Conservation (phyloP, 2,113 vertebrate species). For the Larimichthys polyactis region DNA sequence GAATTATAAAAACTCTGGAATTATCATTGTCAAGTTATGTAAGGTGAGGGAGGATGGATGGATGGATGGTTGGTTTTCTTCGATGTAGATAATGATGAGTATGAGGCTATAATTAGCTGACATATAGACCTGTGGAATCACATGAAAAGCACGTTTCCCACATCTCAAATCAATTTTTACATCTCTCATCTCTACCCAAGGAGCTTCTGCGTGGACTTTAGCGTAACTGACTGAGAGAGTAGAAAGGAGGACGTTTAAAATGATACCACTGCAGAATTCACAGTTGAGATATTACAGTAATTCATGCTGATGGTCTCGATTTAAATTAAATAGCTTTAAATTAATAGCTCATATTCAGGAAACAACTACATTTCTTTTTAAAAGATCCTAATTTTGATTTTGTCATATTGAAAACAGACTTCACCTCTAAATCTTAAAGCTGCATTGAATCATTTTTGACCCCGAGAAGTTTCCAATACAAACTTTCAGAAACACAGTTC, state of each 20-base stretch:
- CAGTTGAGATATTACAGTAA: no score
- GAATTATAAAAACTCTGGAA: constrained; percentile 96
- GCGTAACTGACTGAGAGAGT: not conserved
- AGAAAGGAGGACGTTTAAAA: not conserved
- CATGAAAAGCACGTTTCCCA: not conserved
- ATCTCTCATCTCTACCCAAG: not conserved
- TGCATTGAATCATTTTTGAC: no score
- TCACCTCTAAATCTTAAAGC: no score
- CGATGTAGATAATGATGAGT: not conserved
- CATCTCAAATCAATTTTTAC: no score
- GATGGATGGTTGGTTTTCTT: not conserved
- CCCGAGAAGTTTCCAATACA: no score
- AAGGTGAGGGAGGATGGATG: constrained; percentile 85
- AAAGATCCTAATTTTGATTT: no score
- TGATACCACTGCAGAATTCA: not conserved
- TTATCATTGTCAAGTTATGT: constrained; percentile 93
- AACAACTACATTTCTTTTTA: no score
- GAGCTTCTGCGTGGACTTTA: not conserved
- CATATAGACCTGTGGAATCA: not conserved
- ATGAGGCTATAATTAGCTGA: not conserved
- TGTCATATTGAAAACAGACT: no score
- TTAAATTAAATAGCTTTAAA: no score
- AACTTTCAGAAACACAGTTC: no score
- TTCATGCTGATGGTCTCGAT: no score
- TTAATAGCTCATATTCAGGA: no score